These are phyloP conservation scores for Scarus forsteni DNA, from an alignment of 2,797 vertebrate species.

Conservation along the genomic window DNA sequence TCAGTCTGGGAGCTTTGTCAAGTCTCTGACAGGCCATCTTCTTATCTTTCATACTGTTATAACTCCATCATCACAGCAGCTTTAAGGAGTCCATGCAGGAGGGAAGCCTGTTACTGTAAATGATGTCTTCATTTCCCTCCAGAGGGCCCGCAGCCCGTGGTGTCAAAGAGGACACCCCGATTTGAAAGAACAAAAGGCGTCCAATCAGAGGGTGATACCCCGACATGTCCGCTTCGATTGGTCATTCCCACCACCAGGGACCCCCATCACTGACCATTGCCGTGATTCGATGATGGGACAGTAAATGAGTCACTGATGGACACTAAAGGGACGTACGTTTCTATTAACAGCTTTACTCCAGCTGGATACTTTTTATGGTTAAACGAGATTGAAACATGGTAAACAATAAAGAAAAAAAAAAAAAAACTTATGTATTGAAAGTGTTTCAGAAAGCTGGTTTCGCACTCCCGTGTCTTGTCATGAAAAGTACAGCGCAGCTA, in stretches of 20 bases:
- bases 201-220: slow-evolving; percentile 66
- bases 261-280: not conserved
- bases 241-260: slow-evolving; percentile 55
- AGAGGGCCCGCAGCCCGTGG: slow-evolving; percentile 14
- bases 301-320: not conserved
- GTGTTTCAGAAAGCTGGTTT: too few species aligned
- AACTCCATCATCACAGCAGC: slow-evolving; percentile 33
- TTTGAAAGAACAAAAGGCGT: slow-evolving; percentile 78
- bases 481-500: too few species aligned
- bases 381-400: too few species aligned
- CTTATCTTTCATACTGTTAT: not conserved
- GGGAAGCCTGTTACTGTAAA: slow-evolving; percentile 53
- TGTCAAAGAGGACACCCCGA: slow-evolving; percentile 46
- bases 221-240: slow-evolving; percentile 46
- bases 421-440: too few species aligned
- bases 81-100: slow-evolving; percentile 12
- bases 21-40: slow-evolving; percentile 62
- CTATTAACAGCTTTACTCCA: too few species aligned
- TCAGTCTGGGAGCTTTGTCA: slow-evolving; percentile 46
- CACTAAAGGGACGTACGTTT: too few species aligned
- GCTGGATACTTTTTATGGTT: too few species aligned
- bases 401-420: too few species aligned
- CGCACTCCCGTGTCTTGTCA: too few species aligned
- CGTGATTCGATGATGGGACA: slow-evolving; percentile 10
- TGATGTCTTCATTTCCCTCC: slow-evolving; percentile 10